Percentiles rank a stretch among this genome's conserved stretches.
Evolutionary conservation across 2,797 vertebrate genomes (phyloP).

Genomic region (Anolis apletophallus): DNA sequence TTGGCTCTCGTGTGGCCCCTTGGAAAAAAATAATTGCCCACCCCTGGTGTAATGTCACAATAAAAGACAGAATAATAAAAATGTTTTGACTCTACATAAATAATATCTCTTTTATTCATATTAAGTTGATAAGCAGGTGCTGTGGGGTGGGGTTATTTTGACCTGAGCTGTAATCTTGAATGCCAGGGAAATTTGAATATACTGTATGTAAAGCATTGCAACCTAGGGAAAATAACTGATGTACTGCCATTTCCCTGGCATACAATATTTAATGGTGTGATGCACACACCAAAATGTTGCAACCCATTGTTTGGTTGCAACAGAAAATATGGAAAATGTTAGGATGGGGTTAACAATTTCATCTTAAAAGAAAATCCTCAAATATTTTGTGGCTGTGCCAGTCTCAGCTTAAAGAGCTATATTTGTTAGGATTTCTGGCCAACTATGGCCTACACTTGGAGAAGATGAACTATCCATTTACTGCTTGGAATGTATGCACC

Average conservation of each 20-base stretch:
- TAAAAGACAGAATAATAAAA: not conserved
- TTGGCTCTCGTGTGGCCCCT: too few species aligned
- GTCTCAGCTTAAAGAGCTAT: conserved; percentile 10
- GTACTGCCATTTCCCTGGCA: not conserved
- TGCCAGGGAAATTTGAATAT: not conserved
- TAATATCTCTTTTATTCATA: not conserved
- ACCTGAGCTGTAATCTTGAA: too few species aligned
- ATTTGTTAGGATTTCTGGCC: conserved; percentile 16
- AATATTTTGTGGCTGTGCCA: conserved; percentile 1
- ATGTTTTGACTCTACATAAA: not conserved
- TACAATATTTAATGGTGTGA: not conserved
- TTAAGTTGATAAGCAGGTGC: not conserved
- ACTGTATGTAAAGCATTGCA: not conserved
- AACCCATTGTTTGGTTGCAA: not conserved
- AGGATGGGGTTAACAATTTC: conserved; percentile 11
- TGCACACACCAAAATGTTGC: too few species aligned
- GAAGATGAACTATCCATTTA: conserved; percentile 36
- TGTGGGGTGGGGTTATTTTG: not conserved
- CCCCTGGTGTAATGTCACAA: too few species aligned
- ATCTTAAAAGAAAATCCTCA: not conserved
- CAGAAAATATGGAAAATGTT: not conserved
- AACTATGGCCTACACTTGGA: conserved; percentile 6
- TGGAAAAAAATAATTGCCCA: too few species aligned
- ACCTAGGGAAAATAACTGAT: not conserved
- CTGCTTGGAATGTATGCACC: conserved; percentile 38